Conservation (phyloP, 2,888 invertebrate genomes). For the Tipula helvola region DNA sequence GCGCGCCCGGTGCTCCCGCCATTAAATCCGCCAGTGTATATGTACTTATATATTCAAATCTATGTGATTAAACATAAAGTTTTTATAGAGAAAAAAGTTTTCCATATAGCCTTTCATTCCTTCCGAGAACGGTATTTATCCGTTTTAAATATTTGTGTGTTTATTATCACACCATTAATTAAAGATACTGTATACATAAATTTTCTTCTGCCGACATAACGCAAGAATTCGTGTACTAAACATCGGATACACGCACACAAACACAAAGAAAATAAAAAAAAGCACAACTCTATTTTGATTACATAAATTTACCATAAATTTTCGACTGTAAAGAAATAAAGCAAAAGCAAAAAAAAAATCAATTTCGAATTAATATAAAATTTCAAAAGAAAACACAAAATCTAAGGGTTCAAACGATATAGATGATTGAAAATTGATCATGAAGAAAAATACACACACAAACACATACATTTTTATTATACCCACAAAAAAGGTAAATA, state of each 20-base stretch:
- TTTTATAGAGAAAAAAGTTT: no score
- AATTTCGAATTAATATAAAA: background rate
- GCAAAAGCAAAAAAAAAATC: background rate
- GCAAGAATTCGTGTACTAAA: background rate
- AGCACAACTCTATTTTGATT: constrained; percentile 4
- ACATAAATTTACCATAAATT: constrained; percentile 1
- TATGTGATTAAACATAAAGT: no score
- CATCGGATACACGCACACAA: background rate
- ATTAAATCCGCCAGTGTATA: no score
- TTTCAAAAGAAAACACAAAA: background rate
- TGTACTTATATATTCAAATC: no score
- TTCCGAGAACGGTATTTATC: no score
- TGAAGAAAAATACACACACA: background rate
- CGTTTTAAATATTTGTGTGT: background rate
- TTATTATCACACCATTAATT: background rate
- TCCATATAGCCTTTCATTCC: no score
- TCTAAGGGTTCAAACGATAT: background rate
- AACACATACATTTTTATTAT: background rate
- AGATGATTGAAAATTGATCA: constrained; percentile 4
- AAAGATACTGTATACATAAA: background rate
- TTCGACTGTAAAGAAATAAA: background rate
- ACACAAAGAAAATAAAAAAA: background rate
- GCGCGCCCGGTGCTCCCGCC: no score
- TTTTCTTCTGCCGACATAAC: background rate
- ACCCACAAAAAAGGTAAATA: background rate